Percentiles rank a stretch among this genome's conserved stretches.
These are phyloP conservation scores for Dinocampus coccinellae DNA, from an alignment of 2,888 invertebrate species.

Conservation along the genomic window DNA sequence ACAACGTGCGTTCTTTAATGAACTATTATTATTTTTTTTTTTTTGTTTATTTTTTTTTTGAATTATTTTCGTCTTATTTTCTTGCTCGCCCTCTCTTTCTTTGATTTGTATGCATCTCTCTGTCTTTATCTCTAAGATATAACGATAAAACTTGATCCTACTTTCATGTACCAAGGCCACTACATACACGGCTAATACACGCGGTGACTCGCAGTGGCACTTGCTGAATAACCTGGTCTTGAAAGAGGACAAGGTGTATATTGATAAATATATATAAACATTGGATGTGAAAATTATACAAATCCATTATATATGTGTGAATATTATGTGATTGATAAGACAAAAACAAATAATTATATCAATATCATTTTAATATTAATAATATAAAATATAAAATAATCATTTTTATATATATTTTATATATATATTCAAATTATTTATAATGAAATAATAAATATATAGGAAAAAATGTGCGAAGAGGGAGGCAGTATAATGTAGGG, in stretches of 20 bases:
- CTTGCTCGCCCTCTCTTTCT: too few species aligned
- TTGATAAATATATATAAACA: slow-evolving; percentile 14
- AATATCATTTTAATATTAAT: too few species aligned
- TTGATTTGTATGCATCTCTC: too few species aligned
- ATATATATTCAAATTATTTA: background rate
- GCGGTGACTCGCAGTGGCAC: slow-evolving; percentile 58
- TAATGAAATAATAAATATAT: background rate
- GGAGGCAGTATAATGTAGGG: background rate
- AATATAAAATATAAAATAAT: too few species aligned
- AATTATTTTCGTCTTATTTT: background rate
- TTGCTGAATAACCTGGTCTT: slow-evolving; percentile 43
- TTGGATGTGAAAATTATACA: slow-evolving; percentile 19
- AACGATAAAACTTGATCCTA: slow-evolving; percentile 53
- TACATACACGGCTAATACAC: slow-evolving; percentile 39
- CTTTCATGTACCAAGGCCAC: slow-evolving; percentile 66
- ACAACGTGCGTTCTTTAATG: background rate
- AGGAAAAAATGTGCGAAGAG: background rate
- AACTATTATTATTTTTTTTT: too few species aligned
- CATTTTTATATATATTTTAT: too few species aligned
- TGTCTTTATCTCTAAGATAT: slow-evolving; percentile 12
- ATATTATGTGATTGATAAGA: background rate
- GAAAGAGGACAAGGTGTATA: slow-evolving; percentile 38
- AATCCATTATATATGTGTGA: slow-evolving; percentile 26
- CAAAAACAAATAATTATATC: background rate
- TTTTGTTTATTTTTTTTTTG: too few species aligned